A percentile compares a stretch with the other conserved stretches of the same genome.
phyloP scores from a whole-genome alignment of 2,888 invertebrate species.

The Galerucella pusilla region DNA sequence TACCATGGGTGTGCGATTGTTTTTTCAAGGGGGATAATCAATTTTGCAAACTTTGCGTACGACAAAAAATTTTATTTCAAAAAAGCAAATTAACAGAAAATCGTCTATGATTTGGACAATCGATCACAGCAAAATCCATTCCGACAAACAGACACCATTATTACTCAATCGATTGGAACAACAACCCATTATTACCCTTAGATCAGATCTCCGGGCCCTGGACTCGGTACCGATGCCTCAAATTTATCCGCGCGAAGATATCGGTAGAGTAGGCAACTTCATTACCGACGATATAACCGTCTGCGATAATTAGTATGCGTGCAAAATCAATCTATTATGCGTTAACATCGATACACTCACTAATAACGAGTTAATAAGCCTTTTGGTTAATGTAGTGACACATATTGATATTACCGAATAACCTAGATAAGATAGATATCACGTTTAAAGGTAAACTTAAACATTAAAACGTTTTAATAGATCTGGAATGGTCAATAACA shows the following conservation, averaged over 20 bases:
- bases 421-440: neutral
- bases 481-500: too few relatives aligned
- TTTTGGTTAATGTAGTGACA: slow-evolving; percentile 21
- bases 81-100: neutral
- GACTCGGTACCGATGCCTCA: slow-evolving; percentile 17
- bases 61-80: too few relatives aligned
- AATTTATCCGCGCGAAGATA: slow-evolving; percentile 46
- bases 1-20: too few relatives aligned
- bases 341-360: slow-evolving; percentile 12
- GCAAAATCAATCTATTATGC: slow-evolving; percentile 18
- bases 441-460: neutral
- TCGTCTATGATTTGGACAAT: neutral
- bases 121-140: slow-evolving; percentile 9
- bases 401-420: neutral
- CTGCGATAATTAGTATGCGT: slow-evolving; percentile 51
- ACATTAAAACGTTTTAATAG: too few relatives aligned
- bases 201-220: slow-evolving; percentile 1
- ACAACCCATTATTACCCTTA: slow-evolving; percentile 12
- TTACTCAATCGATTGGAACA: slow-evolving; percentile 23
- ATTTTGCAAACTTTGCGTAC: too few relatives aligned
- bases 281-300: slow-evolving; percentile 51
- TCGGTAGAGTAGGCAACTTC: slow-evolving; percentile 52
- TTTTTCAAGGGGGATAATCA: too few relatives aligned
- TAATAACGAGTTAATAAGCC: slow-evolving; percentile 25
- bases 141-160: slow-evolving; percentile 14